Percentiles rank a stretch among this genome's conserved stretches.
phyloP scores from a whole-genome alignment of 1,140 invertebrate species.

The Drosophila repletoides region DNA sequence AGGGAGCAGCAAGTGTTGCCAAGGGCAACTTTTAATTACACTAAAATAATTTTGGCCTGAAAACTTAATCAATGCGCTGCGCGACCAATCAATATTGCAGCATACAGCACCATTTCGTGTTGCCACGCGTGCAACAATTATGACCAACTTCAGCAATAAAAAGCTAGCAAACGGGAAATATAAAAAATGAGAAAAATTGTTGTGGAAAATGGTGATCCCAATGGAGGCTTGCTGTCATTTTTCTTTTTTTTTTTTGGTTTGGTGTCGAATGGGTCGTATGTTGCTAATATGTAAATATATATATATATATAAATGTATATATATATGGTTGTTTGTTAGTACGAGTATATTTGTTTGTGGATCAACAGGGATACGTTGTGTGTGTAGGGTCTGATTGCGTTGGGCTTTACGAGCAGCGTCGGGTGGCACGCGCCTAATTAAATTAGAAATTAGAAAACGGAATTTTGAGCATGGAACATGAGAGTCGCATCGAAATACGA shows the following conservation, averaged over 20 bases:
- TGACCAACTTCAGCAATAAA: constrained; percentile 4
- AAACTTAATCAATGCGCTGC: constrained; percentile 33
- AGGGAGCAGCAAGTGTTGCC: constrained; percentile 3
- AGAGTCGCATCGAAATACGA: background rate
- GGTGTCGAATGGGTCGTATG: constrained; percentile 10
- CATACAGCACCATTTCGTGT: constrained; percentile 5
- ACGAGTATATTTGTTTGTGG: constrained; percentile 21
- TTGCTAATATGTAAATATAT: constrained; percentile 52
- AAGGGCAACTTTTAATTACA: constrained; percentile 46
- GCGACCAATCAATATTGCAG: constrained; percentile 27
- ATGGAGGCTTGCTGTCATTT: background rate
- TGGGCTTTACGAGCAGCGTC: constrained; percentile 30
- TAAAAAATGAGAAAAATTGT: constrained; percentile 42
- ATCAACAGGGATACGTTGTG: constrained; percentile 48
- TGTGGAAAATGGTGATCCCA: constrained; percentile 9
- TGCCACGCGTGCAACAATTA: constrained; percentile 33
- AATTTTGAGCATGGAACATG: constrained; percentile 47
- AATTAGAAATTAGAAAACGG: constrained; percentile 66
- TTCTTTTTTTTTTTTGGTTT: background rate
- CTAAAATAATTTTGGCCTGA: constrained; percentile 39
- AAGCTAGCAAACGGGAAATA: constrained; percentile 17
- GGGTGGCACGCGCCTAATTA: constrained; percentile 65
- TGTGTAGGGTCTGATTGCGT: constrained; percentile 31
- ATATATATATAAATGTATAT: background rate
- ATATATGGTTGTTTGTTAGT: constrained; percentile 14